Percentiles rank a stretch among this genome's conserved stretches.
phyloP scores from a whole-genome alignment of 2,888 invertebrate genomes.

The Ditula angustiorana region DNA sequence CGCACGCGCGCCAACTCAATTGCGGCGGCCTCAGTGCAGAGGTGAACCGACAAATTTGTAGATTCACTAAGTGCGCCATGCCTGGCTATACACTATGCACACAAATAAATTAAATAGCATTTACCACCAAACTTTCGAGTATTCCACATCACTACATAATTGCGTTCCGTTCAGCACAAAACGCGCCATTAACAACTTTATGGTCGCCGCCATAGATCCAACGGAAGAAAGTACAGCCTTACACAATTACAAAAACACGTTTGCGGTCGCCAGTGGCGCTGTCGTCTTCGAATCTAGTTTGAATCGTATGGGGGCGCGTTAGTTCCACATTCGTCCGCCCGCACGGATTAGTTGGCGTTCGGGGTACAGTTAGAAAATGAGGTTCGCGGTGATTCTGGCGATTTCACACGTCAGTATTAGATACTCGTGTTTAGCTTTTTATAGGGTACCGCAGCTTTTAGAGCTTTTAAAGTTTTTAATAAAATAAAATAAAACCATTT shows the following conservation, averaged over 20 bases:
- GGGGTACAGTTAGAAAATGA: constrained; percentile 74
- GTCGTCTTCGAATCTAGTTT: neutral
- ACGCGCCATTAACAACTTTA: constrained; percentile 28
- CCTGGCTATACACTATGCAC: too few relatives aligned
- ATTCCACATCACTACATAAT: constrained; percentile 30
- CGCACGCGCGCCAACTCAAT: too few relatives aligned
- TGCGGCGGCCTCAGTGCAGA: too few relatives aligned
- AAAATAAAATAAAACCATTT: too few relatives aligned
- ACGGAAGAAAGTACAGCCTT: constrained; percentile 30
- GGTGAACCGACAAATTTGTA: too few relatives aligned
- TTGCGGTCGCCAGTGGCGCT: constrained; percentile 11
- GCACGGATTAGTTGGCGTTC: constrained; percentile 38
- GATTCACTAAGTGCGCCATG: too few relatives aligned
- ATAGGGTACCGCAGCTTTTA: constrained; percentile 40
- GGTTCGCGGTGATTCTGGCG: constrained; percentile 59
- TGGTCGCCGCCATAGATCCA: constrained; percentile 20
- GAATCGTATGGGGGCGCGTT: neutral
- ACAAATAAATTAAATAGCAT: constrained; percentile 2
- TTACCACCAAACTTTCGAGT: neutral
- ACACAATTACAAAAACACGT: constrained; percentile 6
- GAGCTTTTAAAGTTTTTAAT: too few relatives aligned
- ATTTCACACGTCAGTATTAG: constrained; percentile 77
- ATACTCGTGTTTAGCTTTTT: constrained; percentile 52
- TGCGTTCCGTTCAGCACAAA: constrained; percentile 10
- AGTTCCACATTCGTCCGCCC: neutral